Percentiles rank a stretch among this genome's conserved stretches.
Conservation (phyloP, 2,888 invertebrate species). For the Plagiodera versicolora region DNA sequence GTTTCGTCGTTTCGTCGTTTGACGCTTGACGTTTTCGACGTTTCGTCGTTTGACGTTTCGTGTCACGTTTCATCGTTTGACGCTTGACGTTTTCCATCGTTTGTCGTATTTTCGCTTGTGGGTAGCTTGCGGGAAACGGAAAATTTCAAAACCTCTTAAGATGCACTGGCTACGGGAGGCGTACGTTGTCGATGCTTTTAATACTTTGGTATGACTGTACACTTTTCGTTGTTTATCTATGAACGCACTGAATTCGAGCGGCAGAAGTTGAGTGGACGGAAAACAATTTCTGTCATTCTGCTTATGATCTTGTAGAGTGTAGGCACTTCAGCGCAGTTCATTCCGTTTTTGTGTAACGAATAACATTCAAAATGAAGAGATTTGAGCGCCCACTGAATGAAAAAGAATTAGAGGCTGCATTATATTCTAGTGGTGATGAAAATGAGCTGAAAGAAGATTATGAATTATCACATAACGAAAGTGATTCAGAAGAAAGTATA, state of each 20-base stretch:
- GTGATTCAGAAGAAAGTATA: neutral
- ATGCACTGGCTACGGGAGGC: neutral
- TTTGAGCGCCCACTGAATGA: neutral
- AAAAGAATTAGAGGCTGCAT: neutral
- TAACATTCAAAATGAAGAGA: neutral
- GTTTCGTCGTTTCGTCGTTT: no score
- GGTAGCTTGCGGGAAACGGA: neutral
- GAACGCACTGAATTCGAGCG: no score
- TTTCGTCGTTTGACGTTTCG: no score
- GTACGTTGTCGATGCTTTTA: neutral
- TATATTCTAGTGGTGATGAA: conserved; percentile 1
- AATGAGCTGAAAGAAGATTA: neutral
- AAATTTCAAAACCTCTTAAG: neutral
- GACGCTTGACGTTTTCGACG: no score
- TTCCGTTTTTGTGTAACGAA: neutral
- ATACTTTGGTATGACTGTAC: neutral
- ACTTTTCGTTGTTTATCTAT: neutral
- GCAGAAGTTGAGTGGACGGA: no score
- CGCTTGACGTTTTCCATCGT: no score
- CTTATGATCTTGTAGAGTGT: neutral
- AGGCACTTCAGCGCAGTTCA: neutral
- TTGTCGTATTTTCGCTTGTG: no score
- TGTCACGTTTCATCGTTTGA: no score
- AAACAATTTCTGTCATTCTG: no score
- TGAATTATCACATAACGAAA: neutral